Conservation (phyloP, 2,888 invertebrate genomes). For the Euzetes globulus region DNA sequence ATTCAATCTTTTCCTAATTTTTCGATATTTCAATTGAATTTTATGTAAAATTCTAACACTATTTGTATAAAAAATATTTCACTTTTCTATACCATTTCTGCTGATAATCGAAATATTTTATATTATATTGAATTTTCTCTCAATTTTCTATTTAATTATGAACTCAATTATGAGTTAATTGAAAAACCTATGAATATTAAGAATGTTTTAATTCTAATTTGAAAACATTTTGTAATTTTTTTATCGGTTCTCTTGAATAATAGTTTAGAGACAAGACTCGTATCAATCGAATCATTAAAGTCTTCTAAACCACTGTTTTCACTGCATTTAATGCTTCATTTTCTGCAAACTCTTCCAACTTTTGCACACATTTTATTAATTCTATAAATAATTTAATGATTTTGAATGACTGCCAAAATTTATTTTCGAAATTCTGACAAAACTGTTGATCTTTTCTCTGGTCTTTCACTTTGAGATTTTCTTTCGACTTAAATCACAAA, state of each 20-base stretch:
- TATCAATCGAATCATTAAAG: no score
- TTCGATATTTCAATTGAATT: not conserved
- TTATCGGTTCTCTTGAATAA: not conserved
- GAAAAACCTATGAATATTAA: not conserved
- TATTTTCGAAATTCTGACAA: not conserved
- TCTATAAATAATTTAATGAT: not conserved
- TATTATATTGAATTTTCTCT: not conserved
- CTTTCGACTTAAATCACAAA: not conserved
- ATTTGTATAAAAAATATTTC: not conserved
- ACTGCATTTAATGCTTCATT: no score
- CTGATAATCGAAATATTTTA: not conserved
- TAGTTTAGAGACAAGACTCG: not conserved
- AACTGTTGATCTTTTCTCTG: not conserved
- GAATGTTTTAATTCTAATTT: not conserved
- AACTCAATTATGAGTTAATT: not conserved
- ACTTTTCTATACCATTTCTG: not conserved
- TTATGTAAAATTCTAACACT: not conserved
- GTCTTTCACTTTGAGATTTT: not conserved
- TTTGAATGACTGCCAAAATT: constrained; percentile 13
- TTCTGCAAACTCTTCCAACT: not conserved
- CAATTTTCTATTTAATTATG: not conserved
- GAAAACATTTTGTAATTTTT: not conserved
- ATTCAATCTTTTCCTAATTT: not conserved
- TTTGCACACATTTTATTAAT: not conserved
- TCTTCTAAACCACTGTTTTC: no score